Percentiles rank a stretch among this genome's conserved stretches.
These are phyloP conservation scores for Tetropium fuscum DNA, from an alignment of 2,888 invertebrate species.

Conservation along the genomic window DNA sequence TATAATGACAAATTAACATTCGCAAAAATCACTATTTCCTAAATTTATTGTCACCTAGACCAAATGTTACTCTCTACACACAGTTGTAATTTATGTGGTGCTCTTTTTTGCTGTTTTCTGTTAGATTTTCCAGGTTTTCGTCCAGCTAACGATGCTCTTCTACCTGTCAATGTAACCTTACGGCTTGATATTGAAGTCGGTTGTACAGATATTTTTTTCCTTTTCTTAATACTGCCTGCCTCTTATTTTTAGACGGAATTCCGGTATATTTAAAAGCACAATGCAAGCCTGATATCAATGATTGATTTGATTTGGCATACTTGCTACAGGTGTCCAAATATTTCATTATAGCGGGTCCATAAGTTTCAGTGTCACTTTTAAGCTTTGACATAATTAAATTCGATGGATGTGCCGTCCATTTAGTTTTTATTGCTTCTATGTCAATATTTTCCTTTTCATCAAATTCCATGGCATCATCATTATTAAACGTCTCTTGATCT, in stretches of 20 bases:
- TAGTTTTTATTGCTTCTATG: constrained; percentile 20
- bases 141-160: constrained; percentile 24
- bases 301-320: constrained; percentile 2
- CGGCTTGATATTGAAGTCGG: constrained; percentile 24
- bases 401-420: constrained; percentile 22
- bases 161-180: constrained; percentile 23
- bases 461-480: constrained; percentile 17
- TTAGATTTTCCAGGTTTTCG: constrained; percentile 18
- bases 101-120: constrained; percentile 15
- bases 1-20: too few species aligned
- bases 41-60: constrained; percentile 18
- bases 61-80: constrained; percentile 23
- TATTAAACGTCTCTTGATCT: not conserved
- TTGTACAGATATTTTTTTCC: constrained; percentile 20
- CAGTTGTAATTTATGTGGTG: constrained; percentile 23
- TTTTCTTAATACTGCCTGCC: constrained; percentile 3
- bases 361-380: constrained; percentile 8
- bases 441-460: constrained; percentile 16
- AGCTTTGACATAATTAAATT: constrained; percentile 12
- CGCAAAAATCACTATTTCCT: constrained; percentile 13
- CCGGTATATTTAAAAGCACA: constrained; percentile 4
- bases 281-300: constrained; percentile 17
- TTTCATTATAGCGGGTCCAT: constrained; percentile 18
- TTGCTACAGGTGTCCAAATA: constrained; percentile 14
- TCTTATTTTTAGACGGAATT: constrained; percentile 7